Conservation (phyloP, 1,140 invertebrate species). For the Eupristina koningsbergeri region DNA sequence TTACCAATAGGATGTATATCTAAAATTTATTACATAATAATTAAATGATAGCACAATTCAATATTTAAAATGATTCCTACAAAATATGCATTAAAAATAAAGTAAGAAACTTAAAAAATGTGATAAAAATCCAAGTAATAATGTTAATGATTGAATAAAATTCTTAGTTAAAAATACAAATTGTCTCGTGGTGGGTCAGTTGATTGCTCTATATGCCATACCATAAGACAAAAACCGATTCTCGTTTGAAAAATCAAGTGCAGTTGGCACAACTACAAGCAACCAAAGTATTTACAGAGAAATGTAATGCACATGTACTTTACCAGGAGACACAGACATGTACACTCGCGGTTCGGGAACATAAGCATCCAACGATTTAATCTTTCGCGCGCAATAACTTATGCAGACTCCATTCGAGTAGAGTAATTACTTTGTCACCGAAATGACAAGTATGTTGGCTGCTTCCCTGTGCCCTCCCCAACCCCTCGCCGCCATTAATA, state of each 20-base stretch:
- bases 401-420: neutral
- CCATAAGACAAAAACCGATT: neutral
- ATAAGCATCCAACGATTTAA: conserved; percentile 24
- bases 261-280: conserved; percentile 28
- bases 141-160: neutral
- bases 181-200: neutral
- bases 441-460: conserved; percentile 18
- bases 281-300: conserved; percentile 18
- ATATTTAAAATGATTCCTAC: no score
- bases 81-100: no score
- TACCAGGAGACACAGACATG: conserved; percentile 4
- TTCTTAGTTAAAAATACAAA: neutral
- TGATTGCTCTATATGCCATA: neutral
- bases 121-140: no score
- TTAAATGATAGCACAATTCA: no score
- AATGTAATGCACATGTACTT: neutral
- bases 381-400: conserved; percentile 29
- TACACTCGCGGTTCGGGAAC: neutral
- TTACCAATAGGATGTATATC: no score
- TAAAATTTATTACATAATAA: no score
- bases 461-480: neutral
- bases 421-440: conserved; percentile 36
- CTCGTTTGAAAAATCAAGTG: conserved; percentile 14
- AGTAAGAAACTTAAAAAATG: no score
- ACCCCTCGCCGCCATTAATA: neutral